Evolutionary conservation across 2,113 vertebrate genomes (phyloP).

Genomic region (Arvicanthis niloticus): DNA sequence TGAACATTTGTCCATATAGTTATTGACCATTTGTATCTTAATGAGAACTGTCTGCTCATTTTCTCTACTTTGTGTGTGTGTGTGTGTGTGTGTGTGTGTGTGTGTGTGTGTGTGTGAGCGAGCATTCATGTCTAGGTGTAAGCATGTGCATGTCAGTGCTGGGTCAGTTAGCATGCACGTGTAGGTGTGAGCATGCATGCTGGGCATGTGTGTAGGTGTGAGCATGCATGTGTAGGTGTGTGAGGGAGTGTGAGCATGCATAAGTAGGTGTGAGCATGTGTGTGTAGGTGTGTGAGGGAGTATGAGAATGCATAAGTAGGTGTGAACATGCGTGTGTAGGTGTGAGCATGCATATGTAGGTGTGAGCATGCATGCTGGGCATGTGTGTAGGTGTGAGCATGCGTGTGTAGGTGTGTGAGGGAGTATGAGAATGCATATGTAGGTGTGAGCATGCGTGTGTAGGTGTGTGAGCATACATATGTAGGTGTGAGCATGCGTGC

Average conservation of each 20-base stretch:
- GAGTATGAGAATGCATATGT: too few relatives aligned
- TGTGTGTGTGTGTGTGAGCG: not conserved
- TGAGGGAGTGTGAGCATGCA: too few relatives aligned
- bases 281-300: too few relatives aligned
- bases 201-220: too few relatives aligned
- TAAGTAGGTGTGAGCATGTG: not conserved
- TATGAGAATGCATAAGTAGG: too few relatives aligned
- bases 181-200: not conserved
- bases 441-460: too few relatives aligned
- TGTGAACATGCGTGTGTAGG: not conserved
- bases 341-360: not conserved
- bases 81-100: not conserved
- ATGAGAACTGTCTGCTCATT: not conserved
- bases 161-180: too few relatives aligned
- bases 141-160: not conserved
- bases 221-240: too few relatives aligned
- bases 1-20: not conserved
- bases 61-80: not conserved
- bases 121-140: not conserved
- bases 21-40: not conserved
- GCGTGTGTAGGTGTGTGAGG: too few relatives aligned
- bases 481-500: not conserved
- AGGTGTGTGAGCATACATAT: too few relatives aligned
- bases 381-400: not conserved
- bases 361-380: too few relatives aligned